phyloP scores from a whole-genome alignment of 2,797 vertebrate genomes.

The Delichon dasypus region DNA sequence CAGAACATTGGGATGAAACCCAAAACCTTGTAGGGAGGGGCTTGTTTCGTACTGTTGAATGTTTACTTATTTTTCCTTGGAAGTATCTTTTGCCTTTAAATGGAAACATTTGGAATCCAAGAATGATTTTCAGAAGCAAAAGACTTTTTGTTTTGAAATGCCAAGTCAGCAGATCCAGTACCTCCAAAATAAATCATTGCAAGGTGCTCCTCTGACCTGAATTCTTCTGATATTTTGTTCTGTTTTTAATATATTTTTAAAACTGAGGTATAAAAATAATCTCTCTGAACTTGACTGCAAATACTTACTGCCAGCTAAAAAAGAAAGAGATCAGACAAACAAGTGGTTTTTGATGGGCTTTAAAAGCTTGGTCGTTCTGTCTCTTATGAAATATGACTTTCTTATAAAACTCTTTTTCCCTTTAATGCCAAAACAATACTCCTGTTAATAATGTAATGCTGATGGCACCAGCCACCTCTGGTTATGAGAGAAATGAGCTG shows the following conservation, averaged over 20 bases:
- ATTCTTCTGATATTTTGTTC: conserved; percentile 39
- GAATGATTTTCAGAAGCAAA: conserved; percentile 22
- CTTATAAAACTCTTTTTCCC: not conserved
- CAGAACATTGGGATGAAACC: not conserved
- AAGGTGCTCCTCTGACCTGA: conserved; percentile 32
- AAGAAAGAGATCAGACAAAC: conserved; percentile 37
- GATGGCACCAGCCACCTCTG: not conserved
- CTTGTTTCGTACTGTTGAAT: not conserved
- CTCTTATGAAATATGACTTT: conserved; percentile 8
- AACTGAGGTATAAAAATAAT: conserved; percentile 14
- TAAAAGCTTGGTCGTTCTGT: conserved; percentile 1
- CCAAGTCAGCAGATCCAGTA: conserved; percentile 3
- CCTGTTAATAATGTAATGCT: conserved; percentile 10
- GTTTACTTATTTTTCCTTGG: not conserved
- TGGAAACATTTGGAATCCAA: not conserved
- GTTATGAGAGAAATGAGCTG: not conserved
- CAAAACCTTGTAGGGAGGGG: not conserved
- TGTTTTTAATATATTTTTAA: conserved; percentile 19
- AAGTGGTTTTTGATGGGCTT: conserved; percentile 19
- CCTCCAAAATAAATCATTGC: conserved; percentile 40
- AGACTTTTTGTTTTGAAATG: not conserved
- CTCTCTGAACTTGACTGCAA: conserved; percentile 38
- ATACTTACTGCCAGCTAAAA: conserved; percentile 21
- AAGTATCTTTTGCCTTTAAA: not conserved
- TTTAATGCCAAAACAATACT: conserved; percentile 1